Base-by-base conservation (phyloP, 2,113 vertebrate genomes). In the Apteryx mantelli region DNA sequence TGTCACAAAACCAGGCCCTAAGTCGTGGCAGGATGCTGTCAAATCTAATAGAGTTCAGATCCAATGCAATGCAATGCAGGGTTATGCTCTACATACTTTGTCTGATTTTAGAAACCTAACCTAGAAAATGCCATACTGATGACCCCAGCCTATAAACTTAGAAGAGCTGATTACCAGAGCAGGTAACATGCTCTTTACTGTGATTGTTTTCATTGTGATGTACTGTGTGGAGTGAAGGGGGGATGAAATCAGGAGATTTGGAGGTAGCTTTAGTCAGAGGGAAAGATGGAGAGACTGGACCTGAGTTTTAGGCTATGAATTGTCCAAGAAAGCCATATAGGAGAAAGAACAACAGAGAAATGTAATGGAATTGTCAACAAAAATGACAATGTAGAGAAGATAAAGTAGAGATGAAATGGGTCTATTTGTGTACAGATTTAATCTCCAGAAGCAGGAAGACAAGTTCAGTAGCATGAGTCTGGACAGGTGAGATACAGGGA, bases 311-410 rank as follows among this genome's bases (percentile, higher is more conserved):
- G 34, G 4, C 14, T 63, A 15, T 17, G 13, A 69, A 69, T 93
- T 91, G n/a, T 20, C 17, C 0, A 0, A 87, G 66, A 84, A 90
- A 88, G 11, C 1, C 5, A 2, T 15, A 24, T 1, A 52, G 48
- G 15, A 77, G 16, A 61, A 79, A 79, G 28, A 77, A 76, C 2
- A 20, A 9, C 0, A 1, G 24, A 28, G 8, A 15, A 75, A 61
- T 17, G 7, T 18, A 30, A 77, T 8, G 20, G 28, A 78, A 73
- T 74, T 38, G 56, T n/a, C 7, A 56, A 66, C 40, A 69, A 75
- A 90, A 88, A 32, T 5, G 4, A 19, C 44, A 80, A 64, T 88
- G 18, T 17, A 53, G 26, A 46, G 3, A 11, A 10, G 22, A 78
- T 9, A 70, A 75, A 15, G 6, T 5, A 65, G 66, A 40, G 28